phyloP scores from a whole-genome alignment of 2,888 invertebrate genomes.

The Papilio protenor region DNA sequence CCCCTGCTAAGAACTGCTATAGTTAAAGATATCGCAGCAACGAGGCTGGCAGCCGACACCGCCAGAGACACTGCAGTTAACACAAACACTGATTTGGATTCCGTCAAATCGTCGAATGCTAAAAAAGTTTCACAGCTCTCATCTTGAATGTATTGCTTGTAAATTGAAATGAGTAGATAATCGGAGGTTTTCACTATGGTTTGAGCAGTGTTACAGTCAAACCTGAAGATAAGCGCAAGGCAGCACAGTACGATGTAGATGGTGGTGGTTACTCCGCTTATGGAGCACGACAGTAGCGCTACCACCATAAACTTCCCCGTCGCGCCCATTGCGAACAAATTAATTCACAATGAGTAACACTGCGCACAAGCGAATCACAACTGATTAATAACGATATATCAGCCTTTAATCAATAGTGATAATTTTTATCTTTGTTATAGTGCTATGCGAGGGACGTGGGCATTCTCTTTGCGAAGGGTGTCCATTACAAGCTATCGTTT shows the following conservation, averaged over 20 bases:
- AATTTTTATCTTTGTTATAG: slow-evolving; percentile 21
- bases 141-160: slow-evolving; percentile 14
- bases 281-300: not conserved
- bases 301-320: slow-evolving; percentile 14
- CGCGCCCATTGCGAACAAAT: slow-evolving; percentile 11
- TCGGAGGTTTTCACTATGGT: not conserved
- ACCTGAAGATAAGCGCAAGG: slow-evolving; percentile 10
- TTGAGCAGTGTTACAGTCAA: not conserved
- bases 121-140: not conserved
- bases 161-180: not conserved
- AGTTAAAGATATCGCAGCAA: not conserved
- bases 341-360: slow-evolving; percentile 21
- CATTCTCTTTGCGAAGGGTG: slow-evolving; percentile 22
- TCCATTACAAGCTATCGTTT: not conserved
- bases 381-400: slow-evolving; percentile 17
- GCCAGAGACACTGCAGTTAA: slow-evolving; percentile 5
- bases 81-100: slow-evolving; percentile 5
- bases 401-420: slow-evolving; percentile 9
- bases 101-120: not conserved
- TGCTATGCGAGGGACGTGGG: slow-evolving; percentile 16
- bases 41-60: not conserved
- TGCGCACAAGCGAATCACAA: slow-evolving; percentile 18
- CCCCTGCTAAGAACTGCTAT: slow-evolving; percentile 11
- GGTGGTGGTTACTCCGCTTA: not conserved
- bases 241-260: not conserved